Evolutionary conservation across 2,888 invertebrate species (phyloP), one percentile per base, ranked within the genome.

Genomic region (Ochropacha duplaris): DNA sequence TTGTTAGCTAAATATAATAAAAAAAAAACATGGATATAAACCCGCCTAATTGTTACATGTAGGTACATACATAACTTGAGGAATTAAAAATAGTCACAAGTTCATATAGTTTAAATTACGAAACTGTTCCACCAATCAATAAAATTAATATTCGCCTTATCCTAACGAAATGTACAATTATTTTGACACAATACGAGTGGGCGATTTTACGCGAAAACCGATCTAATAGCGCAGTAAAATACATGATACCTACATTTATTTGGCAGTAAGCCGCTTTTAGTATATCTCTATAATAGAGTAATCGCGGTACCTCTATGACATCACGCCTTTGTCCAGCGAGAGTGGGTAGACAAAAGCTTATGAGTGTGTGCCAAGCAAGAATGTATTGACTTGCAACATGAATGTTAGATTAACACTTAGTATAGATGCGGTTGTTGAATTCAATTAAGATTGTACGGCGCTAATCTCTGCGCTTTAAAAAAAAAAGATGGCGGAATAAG

Each of bases 261-360:
- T 19, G 52, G 19, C 31, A 31, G 31, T 31, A 19, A n/a, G 52
- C 31, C 28, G 31, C 19, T 52, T 52, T 52, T 52, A 52, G 52
- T 34, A 52, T 52, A 52, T 52, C 52, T 52, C 44, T 44, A 44
- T 44, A 19, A 19, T 44, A 44, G 9, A 52, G 52, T 52, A 34
- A 31, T 52, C 16, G 72, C 72, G 72, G 74, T 74, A 74, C 72
- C 73, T 70, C 74, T 87, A 87, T 91, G 89, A 90, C 88, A 87
- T 90, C 90, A 90, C 83, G 83, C 82, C 78, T 89, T 90, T 90
- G 89, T 90, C 80, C 81, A 66, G 64, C 69, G 61, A 74, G 81
- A 85, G 88, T 90, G 87, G 88, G 87, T 81, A 87, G 88, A 88
- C 88, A 90, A 90, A 87, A 86, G 88, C 81, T 74, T 61, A 69